These are phyloP conservation scores for Bellardia bayeri DNA, from an alignment of 2,888 invertebrate genomes.

Conservation along the genomic window DNA sequence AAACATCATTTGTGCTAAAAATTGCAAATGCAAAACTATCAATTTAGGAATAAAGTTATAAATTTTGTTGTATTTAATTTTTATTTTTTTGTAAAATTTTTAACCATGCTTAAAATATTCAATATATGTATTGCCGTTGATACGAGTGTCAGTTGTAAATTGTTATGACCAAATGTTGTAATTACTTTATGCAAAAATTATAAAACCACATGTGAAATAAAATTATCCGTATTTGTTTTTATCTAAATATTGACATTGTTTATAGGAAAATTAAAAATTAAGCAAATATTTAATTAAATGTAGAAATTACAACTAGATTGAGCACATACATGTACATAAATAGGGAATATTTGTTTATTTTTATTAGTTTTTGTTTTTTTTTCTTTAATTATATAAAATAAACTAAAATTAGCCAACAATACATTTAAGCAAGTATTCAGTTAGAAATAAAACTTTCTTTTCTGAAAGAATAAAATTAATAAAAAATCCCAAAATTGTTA, in stretches of 20 bases:
- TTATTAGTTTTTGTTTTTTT: background rate
- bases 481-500: no score
- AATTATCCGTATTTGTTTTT: slow-evolving; percentile 22
- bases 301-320: slow-evolving; percentile 15
- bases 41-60: no score
- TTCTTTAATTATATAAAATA: background rate
- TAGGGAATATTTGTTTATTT: background rate
- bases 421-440: background rate
- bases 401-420: background rate
- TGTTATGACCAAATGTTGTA: background rate
- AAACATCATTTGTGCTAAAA: no score
- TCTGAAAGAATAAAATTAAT: no score
- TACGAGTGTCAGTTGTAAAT: slow-evolving; percentile 15
- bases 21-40: no score
- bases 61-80: background rate
- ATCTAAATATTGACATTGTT: slow-evolving; percentile 56
- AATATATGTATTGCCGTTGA: background rate
- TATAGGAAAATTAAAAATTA: slow-evolving; percentile 61
- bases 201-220: background rate
- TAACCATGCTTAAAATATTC: no score
- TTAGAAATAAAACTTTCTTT: no score
- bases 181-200: slow-evolving; percentile 23
- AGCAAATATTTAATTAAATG: slow-evolving; percentile 66
- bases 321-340: background rate
- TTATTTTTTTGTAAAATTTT: background rate